A percentile compares a stretch with the other conserved stretches of the same genome.
Evolutionary conservation across 1,140 invertebrate genomes (phyloP).

Genomic region (Theocolax elegans): DNA sequence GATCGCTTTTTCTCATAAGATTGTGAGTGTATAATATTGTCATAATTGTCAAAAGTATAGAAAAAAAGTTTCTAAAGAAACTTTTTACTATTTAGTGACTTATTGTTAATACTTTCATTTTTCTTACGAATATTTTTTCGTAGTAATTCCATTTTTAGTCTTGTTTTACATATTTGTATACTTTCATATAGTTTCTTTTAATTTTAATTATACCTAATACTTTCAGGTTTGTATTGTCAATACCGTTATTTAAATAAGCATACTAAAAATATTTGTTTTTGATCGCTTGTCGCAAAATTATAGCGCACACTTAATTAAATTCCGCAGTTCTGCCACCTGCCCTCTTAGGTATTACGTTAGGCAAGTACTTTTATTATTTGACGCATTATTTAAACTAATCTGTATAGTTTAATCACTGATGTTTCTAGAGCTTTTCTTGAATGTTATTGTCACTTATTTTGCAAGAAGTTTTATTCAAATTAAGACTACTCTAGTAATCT

Average conservation of each 20-base stretch:
- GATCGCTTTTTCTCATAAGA: slow-evolving; percentile 2
- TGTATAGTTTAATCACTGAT: background rate
- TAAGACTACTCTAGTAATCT: slow-evolving; percentile 11
- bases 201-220: slow-evolving; percentile 15
- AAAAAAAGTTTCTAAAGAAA: slow-evolving; percentile 8
- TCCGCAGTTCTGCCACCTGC: slow-evolving; percentile 49
- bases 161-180: too few species aligned
- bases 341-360: slow-evolving; percentile 50
- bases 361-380: background rate
- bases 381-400: background rate
- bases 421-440: slow-evolving; percentile 5
- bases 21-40: slow-evolving; percentile 13
- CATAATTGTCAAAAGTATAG: slow-evolving; percentile 4
- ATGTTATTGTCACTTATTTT: background rate
- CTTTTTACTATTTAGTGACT: background rate
- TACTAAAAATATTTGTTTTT: slow-evolving; percentile 14
- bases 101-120: background rate
- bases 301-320: slow-evolving; percentile 12
- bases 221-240: slow-evolving; percentile 23
- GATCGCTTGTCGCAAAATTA: background rate
- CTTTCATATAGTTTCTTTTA: slow-evolving; percentile 40
- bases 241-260: background rate
- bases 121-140: slow-evolving; percentile 17
- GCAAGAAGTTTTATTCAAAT: background rate
- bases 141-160: background rate